Base-by-base conservation (phyloP, 2,113 vertebrate genomes). In the Corythornis vintsioides region DNA sequence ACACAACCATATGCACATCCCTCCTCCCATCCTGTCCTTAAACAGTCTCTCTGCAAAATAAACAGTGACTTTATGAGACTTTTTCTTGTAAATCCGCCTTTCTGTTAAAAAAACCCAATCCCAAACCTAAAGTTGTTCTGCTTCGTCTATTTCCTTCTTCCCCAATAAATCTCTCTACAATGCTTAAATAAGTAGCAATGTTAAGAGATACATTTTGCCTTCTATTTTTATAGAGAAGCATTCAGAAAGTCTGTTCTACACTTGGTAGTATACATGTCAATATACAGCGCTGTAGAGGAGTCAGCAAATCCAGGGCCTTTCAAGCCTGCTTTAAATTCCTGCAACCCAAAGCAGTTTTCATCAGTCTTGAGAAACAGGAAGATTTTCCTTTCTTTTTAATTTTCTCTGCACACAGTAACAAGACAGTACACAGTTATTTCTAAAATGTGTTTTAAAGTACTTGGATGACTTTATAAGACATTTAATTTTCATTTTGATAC, bases 41-140 rank as follows among this genome's bases (percentile, higher is more conserved):
- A 81, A 57, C 31, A 69, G 88, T 84, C 40, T 81, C 38, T 78
- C 69, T 94, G 65, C 8, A 48, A 92, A 93, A 93, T 88, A 50
- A 91, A 9, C 60, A 86, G 40, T 29, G 56, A 80, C 28, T 92
- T 86, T 66, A 47, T 24, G 50, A 47, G 47, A 33, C 6, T 59
- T 24, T 76, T 71, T 65, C 78, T 83, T 91, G 59, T 53, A 92
- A 91, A 80, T 83, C 12, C 89, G 24, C 52, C 17, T 63, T 83
- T 86, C 20, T 81, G 19, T 72, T 88, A 64, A 71, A 74, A 42
- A 13, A 17, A 10, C 38, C 15, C 24, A 63, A 63, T 38, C 38
- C 7, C 33, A 60, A 55, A 2, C 1, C 1, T 81, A 66, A 88
- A 85, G 38, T 35, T 40, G 28, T 55, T 76, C 25, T 89, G 33